Conservation (phyloP, 2,888 invertebrate genomes). For the Myopa testacea region DNA sequence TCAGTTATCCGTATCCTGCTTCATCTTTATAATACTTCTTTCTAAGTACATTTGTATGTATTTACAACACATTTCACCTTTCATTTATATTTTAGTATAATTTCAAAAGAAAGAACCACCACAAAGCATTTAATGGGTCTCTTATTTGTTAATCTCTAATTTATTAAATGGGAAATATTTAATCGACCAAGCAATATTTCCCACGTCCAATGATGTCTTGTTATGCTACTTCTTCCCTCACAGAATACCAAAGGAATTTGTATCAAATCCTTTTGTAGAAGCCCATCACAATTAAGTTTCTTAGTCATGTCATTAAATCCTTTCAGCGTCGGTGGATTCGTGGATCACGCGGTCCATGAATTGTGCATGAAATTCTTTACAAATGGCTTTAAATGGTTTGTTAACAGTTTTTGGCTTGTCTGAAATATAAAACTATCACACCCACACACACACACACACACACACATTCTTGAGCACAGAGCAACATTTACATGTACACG, state of each 20-base stretch:
- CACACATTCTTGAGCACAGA: neutral
- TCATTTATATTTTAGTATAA: no score
- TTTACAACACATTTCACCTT: no score
- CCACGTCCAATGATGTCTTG: no score
- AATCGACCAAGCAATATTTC: no score
- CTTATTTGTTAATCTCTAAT: no score
- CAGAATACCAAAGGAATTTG: conserved; percentile 9
- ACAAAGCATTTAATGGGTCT: no score
- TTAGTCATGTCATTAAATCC: conserved; percentile 1
- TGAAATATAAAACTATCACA: neutral
- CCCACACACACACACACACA: neutral
- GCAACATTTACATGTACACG: neutral
- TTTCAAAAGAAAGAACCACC: no score
- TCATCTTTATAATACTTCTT: no score
- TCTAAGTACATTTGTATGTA: no score
- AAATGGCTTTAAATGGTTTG: conserved; percentile 21
- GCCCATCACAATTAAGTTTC: conserved; percentile 12
- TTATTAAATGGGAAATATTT: no score
- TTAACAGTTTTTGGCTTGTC: conserved; percentile 2
- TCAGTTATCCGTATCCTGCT: no score
- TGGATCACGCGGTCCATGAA: neutral
- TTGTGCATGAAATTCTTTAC: conserved; percentile 27
- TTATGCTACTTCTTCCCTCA: no score
- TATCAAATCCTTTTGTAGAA: conserved; percentile 10
- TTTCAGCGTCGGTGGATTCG: neutral